Base-by-base conservation (phyloP, 35 echinoderm and acorn worm genomes). In the Ptychodera flava region DNA sequence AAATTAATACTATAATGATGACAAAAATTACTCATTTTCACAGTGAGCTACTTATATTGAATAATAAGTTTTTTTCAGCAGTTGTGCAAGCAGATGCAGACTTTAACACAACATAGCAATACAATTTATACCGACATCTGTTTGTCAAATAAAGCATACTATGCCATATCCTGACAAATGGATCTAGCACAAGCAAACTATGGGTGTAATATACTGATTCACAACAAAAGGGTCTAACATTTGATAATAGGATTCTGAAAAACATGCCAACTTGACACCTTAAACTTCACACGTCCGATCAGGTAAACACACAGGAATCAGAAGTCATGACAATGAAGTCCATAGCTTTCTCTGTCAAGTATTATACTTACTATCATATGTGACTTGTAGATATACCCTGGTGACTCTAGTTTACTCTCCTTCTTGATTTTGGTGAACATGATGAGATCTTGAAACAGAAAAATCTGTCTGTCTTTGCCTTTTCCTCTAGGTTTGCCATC, bases 361-460 rank as follows among this genome's bases (percentile, higher is more conserved):
- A n/a, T n/a, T n/a, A 34, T 38, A 86, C 89, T 86, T 86, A 91
- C 89, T 31, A 75, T 85, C 77, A 91, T 81, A 80, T 91, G 89
- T 31, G 76, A 80, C 37, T 91, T 91, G 89, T 91, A 91, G 84
- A 86, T 33, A 35, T 91, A 91, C 32, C 84, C 84, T 15, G 80
- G 36, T 0, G 78, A 52, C 78, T 84, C 82, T 32, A 36, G 76
- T 30, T 85, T 85, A 10, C 36, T 29, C 22, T 90, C 82, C 38
- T 85, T 86, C 78, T 86, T 91, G 31, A 85, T 79, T 76, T 91
- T 91, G 1, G 89, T 91, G 64, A 91, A 86, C 83, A 91, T 85
- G 0, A 91, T 35, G 16, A 86, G 78, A 85, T 86, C 84, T 1
- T 91, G 77, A 81, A 91, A 91, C 2, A 91, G 82, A 79, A 86